Conservation (phyloP, 2,113 vertebrate genomes). For the Xiphias gladius region DNA sequence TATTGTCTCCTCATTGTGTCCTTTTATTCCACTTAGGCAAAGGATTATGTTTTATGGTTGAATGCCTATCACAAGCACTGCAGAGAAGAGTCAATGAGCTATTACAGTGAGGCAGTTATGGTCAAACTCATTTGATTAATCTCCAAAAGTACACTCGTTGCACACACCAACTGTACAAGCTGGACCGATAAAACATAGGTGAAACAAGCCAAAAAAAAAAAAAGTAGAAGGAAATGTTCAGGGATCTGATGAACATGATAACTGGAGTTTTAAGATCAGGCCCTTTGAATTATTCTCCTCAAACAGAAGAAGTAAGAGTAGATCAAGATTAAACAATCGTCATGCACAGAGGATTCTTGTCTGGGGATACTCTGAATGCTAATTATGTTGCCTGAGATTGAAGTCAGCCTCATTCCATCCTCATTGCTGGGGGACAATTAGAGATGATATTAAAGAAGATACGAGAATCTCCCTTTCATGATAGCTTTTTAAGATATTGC, state of each 20-base stretch:
- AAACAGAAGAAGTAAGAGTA: conserved; percentile 10
- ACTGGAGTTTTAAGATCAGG: conserved; percentile 13
- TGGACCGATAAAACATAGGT: conserved; percentile 23
- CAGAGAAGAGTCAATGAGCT: conserved; percentile 36
- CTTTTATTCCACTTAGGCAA: conserved; percentile 67
- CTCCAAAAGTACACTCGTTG: conserved; percentile 32
- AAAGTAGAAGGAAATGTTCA: background rate
- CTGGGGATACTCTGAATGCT: conserved; percentile 52
- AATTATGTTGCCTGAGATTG: conserved; percentile 55
- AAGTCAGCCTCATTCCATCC: conserved; percentile 43
- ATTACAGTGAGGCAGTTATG: conserved; percentile 5
- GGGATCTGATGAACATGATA: conserved; percentile 21
- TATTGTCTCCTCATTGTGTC: conserved; percentile 73
- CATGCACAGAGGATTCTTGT: conserved; percentile 28
- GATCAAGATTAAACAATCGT: conserved; percentile 29
- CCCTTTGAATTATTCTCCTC: background rate
- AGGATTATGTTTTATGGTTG: conserved; percentile 62
- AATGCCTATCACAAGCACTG: conserved; percentile 18
- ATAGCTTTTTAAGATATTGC: conserved; percentile 32
- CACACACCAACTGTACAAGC: background rate
- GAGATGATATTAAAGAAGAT: conserved; percentile 48
- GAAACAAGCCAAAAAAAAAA: background rate
- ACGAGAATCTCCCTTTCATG: conserved; percentile 27
- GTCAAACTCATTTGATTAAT: conserved; percentile 42
- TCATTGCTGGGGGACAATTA: conserved; percentile 47